Evolutionary conservation across 1,140 invertebrate genomes (phyloP), one percentile per base, ranked within the genome.

Genomic region (Choristoneura fumiferana): DNA sequence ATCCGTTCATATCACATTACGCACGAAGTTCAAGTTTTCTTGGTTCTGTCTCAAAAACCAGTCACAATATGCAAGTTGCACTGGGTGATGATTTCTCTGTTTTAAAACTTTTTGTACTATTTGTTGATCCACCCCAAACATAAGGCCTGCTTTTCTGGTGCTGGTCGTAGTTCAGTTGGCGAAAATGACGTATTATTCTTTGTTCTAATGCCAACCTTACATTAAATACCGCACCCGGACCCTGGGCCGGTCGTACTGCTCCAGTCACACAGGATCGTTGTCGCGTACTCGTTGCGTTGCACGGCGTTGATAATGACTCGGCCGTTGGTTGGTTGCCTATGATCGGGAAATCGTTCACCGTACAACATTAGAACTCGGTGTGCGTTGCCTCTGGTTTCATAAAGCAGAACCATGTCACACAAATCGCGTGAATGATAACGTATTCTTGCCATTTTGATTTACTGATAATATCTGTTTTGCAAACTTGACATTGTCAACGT

Each of bases 351-450:
- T 3, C 22, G 22, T 38, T 38, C 37, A n/a, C 37, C 10, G 10
- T 38, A 38, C 13, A 38, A 38, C 10, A 2, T 10, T 9, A 38
- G 37, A 38, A 8, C 13, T 38, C 13, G 37, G 13, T 43, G 39
- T 43, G 35, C 35, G 35, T 37, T 43, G 13, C 39, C 39, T 43
- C 39, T 43, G 4, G 17, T 18, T 18, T 43, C 39, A 15, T 43
- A 43, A 14, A 43, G 13, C 17, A 43, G 17, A 43, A 43, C 14
- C 39, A 43, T 43, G 39, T 43, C 39, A 18, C 39, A 43, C 17
- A 43, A 43, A 3, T 43, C 39, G 9, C 8, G 35, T 37, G 35
- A 37, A 37, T 37, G 3, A 8, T 37, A 37, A 37, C 2, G 3
- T 37, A 37, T 37, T 37, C 35, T 37, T 37, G 35, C 1, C 35